Conservation (phyloP, 2,888 invertebrate species). For the Calameuta filiformis region DNA sequence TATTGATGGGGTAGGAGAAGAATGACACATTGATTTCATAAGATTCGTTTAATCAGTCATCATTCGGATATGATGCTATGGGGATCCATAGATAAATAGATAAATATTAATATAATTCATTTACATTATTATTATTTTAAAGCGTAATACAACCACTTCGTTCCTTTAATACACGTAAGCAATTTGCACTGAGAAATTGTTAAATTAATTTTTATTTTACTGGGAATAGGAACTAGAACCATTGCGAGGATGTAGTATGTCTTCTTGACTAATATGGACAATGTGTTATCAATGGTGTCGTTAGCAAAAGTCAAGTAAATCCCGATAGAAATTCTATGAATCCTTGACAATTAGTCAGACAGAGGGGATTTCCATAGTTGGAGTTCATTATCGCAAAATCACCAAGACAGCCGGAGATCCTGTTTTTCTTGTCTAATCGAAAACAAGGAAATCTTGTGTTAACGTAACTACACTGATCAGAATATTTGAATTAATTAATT, state of each 20-base stretch:
- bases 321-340: neutral
- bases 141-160: no score
- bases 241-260: no score
- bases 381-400: neutral
- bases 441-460: neutral
- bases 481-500: neutral
- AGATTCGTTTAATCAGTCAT: neutral
- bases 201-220: neutral
- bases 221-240: neutral
- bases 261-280: neutral
- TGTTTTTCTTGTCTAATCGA: neutral
- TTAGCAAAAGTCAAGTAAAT: neutral
- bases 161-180: no score
- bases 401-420: neutral
- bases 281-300: neutral
- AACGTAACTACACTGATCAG: neutral
- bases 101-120: no score
- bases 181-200: neutral
- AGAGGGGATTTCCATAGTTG: neutral
- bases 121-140: no score
- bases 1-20: neutral
- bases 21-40: neutral
- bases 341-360: neutral
- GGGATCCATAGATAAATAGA: no score
- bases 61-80: neutral